Evolutionary conservation across 2,113 vertebrate genomes (phyloP).

Genomic region (Puntigrus tetrazona): DNA sequence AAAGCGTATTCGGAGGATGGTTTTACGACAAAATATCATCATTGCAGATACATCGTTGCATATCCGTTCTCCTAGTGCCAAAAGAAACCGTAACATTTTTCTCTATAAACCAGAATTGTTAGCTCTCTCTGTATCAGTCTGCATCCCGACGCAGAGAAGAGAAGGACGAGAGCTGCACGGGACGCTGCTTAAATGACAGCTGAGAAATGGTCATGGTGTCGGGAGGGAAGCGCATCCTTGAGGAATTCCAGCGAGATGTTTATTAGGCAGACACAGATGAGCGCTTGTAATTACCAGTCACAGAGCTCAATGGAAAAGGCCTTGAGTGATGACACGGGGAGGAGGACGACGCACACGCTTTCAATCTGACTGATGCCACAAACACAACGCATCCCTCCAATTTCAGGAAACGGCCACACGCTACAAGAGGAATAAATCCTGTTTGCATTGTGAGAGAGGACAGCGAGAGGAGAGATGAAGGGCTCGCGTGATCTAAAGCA

Average conservation of each 20-base stretch:
- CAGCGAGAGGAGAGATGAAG: background rate
- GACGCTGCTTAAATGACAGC: slow-evolving; percentile 41
- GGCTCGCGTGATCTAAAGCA: background rate
- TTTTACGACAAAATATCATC: background rate
- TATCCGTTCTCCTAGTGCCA: background rate
- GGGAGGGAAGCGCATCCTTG: slow-evolving; percentile 42
- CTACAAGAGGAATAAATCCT: slow-evolving; percentile 40
- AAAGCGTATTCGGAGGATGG: background rate
- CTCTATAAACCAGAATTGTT: background rate
- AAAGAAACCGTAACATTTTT: background rate
- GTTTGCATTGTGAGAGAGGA: slow-evolving; percentile 8
- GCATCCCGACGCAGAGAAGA: background rate
- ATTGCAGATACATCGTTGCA: background rate
- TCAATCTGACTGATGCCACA: slow-evolving; percentile 34
- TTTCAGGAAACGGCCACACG: slow-evolving; percentile 48
- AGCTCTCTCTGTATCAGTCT: background rate
- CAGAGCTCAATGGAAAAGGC: slow-evolving; percentile 41
- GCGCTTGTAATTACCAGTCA: slow-evolving; percentile 59
- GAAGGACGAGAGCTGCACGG: background rate
- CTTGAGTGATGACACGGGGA: slow-evolving; percentile 51
- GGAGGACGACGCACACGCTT: background rate
- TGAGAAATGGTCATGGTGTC: slow-evolving; percentile 48
- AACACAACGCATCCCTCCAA: slow-evolving; percentile 48
- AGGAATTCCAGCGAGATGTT: slow-evolving; percentile 51
- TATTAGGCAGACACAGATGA: slow-evolving; percentile 65